Conservation (phyloP, 2,888 invertebrate species). For the Xestobium rufovillosum region DNA sequence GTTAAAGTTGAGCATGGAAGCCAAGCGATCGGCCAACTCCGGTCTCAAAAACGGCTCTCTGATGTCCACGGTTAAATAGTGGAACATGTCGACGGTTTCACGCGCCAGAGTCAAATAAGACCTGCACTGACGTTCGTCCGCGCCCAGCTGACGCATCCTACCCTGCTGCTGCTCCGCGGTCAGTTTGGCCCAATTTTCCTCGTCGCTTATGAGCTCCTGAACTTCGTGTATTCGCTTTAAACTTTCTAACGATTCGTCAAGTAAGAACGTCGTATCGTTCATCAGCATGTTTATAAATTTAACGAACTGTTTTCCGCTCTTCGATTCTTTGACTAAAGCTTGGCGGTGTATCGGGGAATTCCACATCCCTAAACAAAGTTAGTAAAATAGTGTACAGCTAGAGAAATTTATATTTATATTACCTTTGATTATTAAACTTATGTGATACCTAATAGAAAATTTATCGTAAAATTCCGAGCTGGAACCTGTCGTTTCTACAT, state of each 20-base stretch:
- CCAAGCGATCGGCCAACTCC: slow-evolving; percentile 82
- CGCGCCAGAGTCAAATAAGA: slow-evolving; percentile 87
- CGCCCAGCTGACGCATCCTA: slow-evolving; percentile 68
- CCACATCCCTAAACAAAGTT: slow-evolving; percentile 65
- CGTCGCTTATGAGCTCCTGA: slow-evolving; percentile 74
- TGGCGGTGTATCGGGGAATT: slow-evolving; percentile 77
- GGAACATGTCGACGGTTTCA: slow-evolving; percentile 97
- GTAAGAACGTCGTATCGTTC: slow-evolving; percentile 94
- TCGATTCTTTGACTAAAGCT: slow-evolving; percentile 86
- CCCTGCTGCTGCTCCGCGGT: slow-evolving; percentile 64
- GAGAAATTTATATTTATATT: too few species aligned
- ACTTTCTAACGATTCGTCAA: slow-evolving; percentile 93
- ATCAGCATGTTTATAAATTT: slow-evolving; percentile 97
- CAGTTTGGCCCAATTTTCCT: slow-evolving; percentile 58
- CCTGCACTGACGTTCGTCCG: slow-evolving; percentile 81
- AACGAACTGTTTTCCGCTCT: slow-evolving; percentile 86
- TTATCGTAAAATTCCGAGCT: slow-evolving; percentile 99
- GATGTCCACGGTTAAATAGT: slow-evolving; percentile 91
- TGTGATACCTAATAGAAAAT: slow-evolving; percentile 96
- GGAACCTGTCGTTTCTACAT: slow-evolving; percentile 95
- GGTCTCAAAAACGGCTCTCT: slow-evolving; percentile 90
- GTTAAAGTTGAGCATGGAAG: slow-evolving; percentile 98
- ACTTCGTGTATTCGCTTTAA: slow-evolving; percentile 81
- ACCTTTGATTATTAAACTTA: slow-evolving; percentile 89
- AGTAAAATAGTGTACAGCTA: too few species aligned